A percentile compares a stretch with the other conserved stretches of the same genome.
These are phyloP conservation scores for Vultur gryphus DNA, from an alignment of 2,797 vertebrate species.

Conservation along the genomic window DNA sequence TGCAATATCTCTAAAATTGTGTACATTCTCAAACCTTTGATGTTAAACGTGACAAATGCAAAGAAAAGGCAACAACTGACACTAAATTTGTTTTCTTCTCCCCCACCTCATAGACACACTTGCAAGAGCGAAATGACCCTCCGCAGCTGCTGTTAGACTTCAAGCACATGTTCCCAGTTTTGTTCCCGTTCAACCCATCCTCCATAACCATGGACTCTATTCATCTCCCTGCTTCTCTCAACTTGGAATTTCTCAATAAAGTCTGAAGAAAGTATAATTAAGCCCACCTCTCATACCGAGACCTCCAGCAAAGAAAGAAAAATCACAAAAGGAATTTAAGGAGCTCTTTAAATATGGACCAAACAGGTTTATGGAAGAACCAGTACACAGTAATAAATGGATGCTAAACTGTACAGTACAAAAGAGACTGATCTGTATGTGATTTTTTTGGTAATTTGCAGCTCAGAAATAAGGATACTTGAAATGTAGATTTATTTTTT, in stretches of 20 bases:
- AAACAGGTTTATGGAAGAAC: conserved; percentile 10
- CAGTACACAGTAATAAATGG: background rate
- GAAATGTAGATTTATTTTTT: conserved; percentile 42
- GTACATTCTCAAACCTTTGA: background rate
- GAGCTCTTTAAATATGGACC: conserved; percentile 22
- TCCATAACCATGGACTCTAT: conserved; percentile 88
- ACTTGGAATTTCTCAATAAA: conserved; percentile 85
- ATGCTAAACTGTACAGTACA: conserved; percentile 5
- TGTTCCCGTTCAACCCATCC: conserved; percentile 91
- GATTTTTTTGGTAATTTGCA: conserved; percentile 26
- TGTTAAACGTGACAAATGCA: background rate
- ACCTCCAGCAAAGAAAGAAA: background rate
- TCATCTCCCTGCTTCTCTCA: conserved; percentile 87
- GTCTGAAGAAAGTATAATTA: conserved; percentile 70
- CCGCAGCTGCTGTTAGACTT: conserved; percentile 88
- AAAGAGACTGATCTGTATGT: conserved; percentile 16
- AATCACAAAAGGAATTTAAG: background rate
- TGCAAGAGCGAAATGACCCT: conserved; percentile 84
- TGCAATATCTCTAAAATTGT: background rate
- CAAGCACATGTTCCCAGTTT: conserved; percentile 88
- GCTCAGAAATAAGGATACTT: conserved; percentile 67
- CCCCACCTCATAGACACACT: conserved; percentile 71
- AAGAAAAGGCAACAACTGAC: background rate
- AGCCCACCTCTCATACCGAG: background rate
- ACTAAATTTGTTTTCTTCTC: background rate